Evolutionary conservation across 2,888 invertebrate species (phyloP).

Genomic region (Nasonovia ribisnigri): DNA sequence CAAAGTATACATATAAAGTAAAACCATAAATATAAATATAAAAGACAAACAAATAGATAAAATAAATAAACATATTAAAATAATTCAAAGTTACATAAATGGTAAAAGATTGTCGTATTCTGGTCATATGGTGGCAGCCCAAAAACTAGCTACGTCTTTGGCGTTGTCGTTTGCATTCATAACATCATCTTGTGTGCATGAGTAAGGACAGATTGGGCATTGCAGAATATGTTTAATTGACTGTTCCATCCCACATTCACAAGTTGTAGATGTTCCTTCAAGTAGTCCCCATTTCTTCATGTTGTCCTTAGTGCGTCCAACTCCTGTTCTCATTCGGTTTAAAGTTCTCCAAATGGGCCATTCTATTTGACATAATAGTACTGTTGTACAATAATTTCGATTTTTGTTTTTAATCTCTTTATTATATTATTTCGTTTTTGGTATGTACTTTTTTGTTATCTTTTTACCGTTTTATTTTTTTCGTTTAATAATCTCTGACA

Average conservation of each 20-base stretch:
- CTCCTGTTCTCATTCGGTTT: slow-evolving; percentile 22
- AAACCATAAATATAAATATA: not conserved
- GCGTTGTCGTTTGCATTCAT: not conserved
- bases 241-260: not conserved
- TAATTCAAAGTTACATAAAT: slow-evolving; percentile 21
- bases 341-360: not conserved
- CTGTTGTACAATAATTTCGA: not conserved
- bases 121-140: slow-evolving; percentile 22
- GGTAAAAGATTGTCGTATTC: slow-evolving; percentile 15
- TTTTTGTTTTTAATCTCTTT: not conserved
- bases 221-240: not conserved
- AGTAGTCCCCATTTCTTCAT: not conserved
- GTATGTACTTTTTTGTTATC: not conserved
- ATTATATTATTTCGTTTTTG: not conserved
- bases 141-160: not conserved
- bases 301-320: slow-evolving; percentile 1
- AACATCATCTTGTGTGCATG: not conserved
- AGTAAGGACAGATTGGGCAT: not conserved
- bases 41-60: too few relatives aligned
- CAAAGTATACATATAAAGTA: slow-evolving; percentile 17
- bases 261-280: not conserved
- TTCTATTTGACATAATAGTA: not conserved
- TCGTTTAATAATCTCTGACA: not conserved
- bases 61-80: slow-evolving; percentile 31
- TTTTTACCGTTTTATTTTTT: not conserved